These are phyloP conservation scores for Catamblyrhynchus diadema DNA, from an alignment of 2,797 vertebrate species.

Conservation along the genomic window DNA sequence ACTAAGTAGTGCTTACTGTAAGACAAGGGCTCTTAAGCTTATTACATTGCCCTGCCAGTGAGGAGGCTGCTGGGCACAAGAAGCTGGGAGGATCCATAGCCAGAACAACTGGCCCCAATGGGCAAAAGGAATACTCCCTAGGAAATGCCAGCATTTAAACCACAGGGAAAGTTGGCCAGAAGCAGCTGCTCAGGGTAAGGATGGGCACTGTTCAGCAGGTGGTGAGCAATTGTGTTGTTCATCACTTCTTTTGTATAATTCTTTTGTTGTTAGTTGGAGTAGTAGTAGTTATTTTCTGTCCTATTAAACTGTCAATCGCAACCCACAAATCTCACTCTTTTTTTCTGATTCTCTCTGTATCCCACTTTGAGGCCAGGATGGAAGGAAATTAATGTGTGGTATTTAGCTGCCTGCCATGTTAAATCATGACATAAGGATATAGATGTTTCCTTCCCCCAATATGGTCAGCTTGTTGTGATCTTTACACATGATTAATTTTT, in stretches of 20 bases:
- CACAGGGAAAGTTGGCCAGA: neutral
- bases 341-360: neutral
- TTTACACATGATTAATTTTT: neutral
- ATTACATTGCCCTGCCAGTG: neutral
- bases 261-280: neutral
- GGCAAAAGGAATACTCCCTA: neutral
- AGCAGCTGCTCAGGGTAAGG: neutral
- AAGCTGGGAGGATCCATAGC: neutral
- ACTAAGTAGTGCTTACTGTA: neutral
- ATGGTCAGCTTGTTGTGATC: fast-evolving
- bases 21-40: neutral
- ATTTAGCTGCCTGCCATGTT: neutral
- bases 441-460: neutral
- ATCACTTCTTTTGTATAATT: neutral
- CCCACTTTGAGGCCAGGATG: neutral
- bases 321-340: neutral
- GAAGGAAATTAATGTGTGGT: neutral
- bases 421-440: neutral
- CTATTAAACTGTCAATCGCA: neutral
- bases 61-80: neutral
- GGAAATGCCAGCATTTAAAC: neutral
- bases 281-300: neutral
- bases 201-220: neutral
- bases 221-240: neutral
- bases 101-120: neutral